Conservation (phyloP, 2,888 invertebrate genomes). For the Rhamnusium bicolor region DNA sequence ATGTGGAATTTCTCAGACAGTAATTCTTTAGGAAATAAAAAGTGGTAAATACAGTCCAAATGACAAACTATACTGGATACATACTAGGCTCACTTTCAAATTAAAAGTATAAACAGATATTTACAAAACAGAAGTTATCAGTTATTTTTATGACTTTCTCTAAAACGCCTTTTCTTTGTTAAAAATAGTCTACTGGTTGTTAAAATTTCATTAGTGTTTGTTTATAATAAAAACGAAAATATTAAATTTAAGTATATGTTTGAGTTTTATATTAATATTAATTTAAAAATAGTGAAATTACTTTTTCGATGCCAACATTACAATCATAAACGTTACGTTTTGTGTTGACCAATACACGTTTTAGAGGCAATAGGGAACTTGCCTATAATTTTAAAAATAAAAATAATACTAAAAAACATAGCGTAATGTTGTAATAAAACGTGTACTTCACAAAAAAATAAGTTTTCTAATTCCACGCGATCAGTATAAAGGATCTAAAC, state of each 20-base stretch:
- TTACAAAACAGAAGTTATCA: background rate
- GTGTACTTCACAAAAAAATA: too few relatives aligned
- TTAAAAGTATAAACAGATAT: background rate
- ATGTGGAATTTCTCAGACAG: too few relatives aligned
- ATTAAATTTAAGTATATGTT: background rate
- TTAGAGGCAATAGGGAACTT: too few relatives aligned
- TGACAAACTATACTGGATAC: background rate
- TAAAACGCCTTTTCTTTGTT: background rate
- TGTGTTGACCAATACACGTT: background rate
- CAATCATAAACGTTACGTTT: background rate
- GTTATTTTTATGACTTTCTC: background rate
- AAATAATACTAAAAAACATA: too few relatives aligned
- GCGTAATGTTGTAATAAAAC: too few relatives aligned
- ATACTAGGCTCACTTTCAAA: background rate
- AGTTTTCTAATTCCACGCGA: too few relatives aligned
- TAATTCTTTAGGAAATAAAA: too few relatives aligned
- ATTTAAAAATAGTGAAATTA: slow-evolving; percentile 13
- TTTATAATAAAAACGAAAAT: slow-evolving; percentile 3
- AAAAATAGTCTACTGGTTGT: slow-evolving; percentile 5
- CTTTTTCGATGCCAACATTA: background rate
- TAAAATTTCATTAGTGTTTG: slow-evolving; percentile 6
- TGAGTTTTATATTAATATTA: slow-evolving; percentile 12
- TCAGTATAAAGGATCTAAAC: too few relatives aligned
- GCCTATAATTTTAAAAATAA: too few relatives aligned
- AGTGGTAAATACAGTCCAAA: background rate